Conservation (phyloP, 64 coral and sea anemone genomes). For the Anthopleura sola region DNA sequence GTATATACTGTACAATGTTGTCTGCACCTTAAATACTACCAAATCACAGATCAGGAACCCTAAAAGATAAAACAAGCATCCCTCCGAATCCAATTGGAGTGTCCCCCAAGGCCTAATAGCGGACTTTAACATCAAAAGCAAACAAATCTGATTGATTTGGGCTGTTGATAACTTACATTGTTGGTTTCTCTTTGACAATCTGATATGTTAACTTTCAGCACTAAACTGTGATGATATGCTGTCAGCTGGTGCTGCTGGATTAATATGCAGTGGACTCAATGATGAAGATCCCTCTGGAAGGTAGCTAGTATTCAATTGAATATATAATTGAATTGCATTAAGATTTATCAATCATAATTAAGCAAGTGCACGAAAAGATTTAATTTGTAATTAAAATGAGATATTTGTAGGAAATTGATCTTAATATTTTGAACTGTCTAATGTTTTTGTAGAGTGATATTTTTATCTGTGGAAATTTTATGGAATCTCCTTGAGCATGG, state of each 20-base stretch:
- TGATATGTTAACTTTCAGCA: conserved; percentile 31
- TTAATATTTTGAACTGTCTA: not conserved
- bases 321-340: not conserved
- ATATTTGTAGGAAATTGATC: too few species aligned
- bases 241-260: conserved; percentile 63
- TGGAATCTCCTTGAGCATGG: conserved; percentile 92
- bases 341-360: too few species aligned
- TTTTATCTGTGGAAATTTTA: conserved; percentile 83
- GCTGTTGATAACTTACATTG: not conserved
- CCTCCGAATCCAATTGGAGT: too few species aligned
- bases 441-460: conserved; percentile 52
- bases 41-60: too few species aligned
- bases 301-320: not conserved
- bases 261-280: conserved; percentile 72
- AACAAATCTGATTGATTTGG: too few species aligned
- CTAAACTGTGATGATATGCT: conserved; percentile 95
- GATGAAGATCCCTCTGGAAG: conserved; percentile 66
- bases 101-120: too few species aligned
- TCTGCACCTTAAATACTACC: too few species aligned
- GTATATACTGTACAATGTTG: too few species aligned
- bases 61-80: too few species aligned
- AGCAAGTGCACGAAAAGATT: too few species aligned
- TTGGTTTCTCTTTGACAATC: not conserved
- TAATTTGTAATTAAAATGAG: not conserved
- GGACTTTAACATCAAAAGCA: too few species aligned